Percentiles rank a stretch among this genome's conserved stretches.
Conservation (phyloP, 2,113 vertebrate species). For the Stegostoma tigrinum region DNA sequence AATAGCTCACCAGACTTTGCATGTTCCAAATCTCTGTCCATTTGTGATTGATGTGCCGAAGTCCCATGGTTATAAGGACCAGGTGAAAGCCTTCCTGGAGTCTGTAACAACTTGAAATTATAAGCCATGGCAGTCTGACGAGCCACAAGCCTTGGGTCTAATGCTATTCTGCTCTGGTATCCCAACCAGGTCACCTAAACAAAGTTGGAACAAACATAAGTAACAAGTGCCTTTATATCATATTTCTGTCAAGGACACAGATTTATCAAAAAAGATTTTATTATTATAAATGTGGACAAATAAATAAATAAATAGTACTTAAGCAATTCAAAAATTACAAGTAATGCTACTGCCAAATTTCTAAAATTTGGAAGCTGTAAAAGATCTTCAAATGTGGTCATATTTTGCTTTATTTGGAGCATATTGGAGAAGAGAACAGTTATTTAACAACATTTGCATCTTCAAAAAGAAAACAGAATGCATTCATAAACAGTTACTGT, state of each 20-base stretch:
- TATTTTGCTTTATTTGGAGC: not conserved
- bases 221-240: not conserved
- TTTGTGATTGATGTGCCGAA: not conserved
- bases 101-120: slow-evolving; percentile 35
- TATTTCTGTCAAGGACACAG: not conserved
- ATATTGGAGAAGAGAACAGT: not conserved
- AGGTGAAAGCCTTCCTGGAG: not conserved
- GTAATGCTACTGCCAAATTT: not conserved
- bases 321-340: not conserved
- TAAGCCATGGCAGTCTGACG: slow-evolving; percentile 37
- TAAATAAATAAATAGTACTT: not conserved
- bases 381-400: not conserved
- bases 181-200: slow-evolving; percentile 19
- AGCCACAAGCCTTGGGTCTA: slow-evolving; percentile 34
- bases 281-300: not conserved
- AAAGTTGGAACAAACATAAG: not conserved
- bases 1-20: slow-evolving; percentile 38
- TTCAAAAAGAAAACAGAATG: not conserved
- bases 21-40: not conserved
- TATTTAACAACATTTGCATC: not conserved
- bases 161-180: not conserved
- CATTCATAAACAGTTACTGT: not conserved
- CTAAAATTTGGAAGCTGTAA: not conserved
- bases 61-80: not conserved
- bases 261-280: not conserved